Evolutionary conservation across 2,888 invertebrate genomes (phyloP), one percentile per base, ranked within the genome.

Genomic region (Pollenia amentaria): DNA sequence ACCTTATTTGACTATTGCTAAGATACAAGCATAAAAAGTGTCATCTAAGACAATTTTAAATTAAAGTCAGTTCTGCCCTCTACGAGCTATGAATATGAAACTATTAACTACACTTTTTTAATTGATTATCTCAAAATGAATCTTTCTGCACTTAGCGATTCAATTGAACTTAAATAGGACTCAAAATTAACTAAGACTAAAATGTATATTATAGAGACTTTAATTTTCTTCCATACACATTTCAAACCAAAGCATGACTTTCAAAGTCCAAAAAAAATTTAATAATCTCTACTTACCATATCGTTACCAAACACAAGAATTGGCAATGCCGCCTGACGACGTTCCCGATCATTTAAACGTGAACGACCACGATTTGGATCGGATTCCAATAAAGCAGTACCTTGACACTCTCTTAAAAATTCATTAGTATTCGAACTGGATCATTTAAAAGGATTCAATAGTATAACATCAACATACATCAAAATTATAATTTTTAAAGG

Each of bases 271-370:
- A 29, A 29, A 29, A 29, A 6, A 29, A 29, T 29, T 29, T 29
- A 29, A 29, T 29, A 29, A 6, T 29, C 29, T 29, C 0, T 29
- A 29, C 29, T 29, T 29, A 97, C 98, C 94, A 98, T 93, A 73
- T 97, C 96, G 93, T 96, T 96, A 82, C 98, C 98, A 93, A 98
- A 98, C 57, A 98, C 97, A 77, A 98, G 95, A 90, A 98, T 98
- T 0, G 98, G 97, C 84, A 98, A 93, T 0, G 98, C 97, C 0
- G 98, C 98, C 92, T 98, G 92, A 90, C 97, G 97, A 90, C 96
- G 95, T 92, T 97, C 97, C 75, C 97, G 94, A 90, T 97, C 97
- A 84, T 96, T 97, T 90, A 93, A 94, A 94, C 89, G 95, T 94
- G 89, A 94, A 91, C 90, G 94, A 90, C 93, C 94, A 91, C 90